Evolutionary conservation across 2,888 invertebrate species (phyloP), one percentile per base, ranked within the genome.

Genomic region (Erannis defoliaria): DNA sequence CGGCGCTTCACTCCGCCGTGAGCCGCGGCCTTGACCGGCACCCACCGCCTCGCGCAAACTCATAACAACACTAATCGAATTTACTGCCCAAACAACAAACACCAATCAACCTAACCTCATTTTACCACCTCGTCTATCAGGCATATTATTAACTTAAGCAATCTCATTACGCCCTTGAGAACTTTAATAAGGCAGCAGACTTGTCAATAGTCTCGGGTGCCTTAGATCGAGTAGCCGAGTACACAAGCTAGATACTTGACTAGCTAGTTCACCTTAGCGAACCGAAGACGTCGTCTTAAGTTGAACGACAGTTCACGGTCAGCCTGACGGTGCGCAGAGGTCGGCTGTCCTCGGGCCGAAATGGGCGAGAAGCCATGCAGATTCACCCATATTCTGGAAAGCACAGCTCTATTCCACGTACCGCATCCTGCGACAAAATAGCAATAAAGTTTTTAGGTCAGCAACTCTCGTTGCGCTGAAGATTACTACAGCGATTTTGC

Each of bases 1-100:
- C 68, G 69, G 70, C 67, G 67, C 70, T 67, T 62, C 58, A 65
- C 67, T 66, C 68, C 59, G 64, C 61, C 61, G 62, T 67, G 70
- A 65, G 63, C 48, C 58, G 58, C 71, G 76, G 53, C 79, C 82
- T 79, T 81, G 82, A 77, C 81, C 71, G 64, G 66, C 56, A 37
- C 63, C 58, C 58, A 55, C 43, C 55, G 51, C 45, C 72, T 61
- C 59, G 59, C 71, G 61, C 50, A 62, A 61, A 55, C 60, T 70
- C 62, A 62, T 63, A 69, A 58, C 60, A 63, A 62, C 60, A 66
- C 67, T 60, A 67, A 64, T 66, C 66, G 46, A 60, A 55, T 51
- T 55, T 55, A 60, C 54, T 65, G 38, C 26, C 60, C 59, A 40
- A 64, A 66, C 33, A 65, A 54, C 57, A 29, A 51, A 62, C 53